These are phyloP conservation scores for Sarcophaga carnaria DNA, from an alignment of 2,888 invertebrate genomes.

Conservation along the genomic window DNA sequence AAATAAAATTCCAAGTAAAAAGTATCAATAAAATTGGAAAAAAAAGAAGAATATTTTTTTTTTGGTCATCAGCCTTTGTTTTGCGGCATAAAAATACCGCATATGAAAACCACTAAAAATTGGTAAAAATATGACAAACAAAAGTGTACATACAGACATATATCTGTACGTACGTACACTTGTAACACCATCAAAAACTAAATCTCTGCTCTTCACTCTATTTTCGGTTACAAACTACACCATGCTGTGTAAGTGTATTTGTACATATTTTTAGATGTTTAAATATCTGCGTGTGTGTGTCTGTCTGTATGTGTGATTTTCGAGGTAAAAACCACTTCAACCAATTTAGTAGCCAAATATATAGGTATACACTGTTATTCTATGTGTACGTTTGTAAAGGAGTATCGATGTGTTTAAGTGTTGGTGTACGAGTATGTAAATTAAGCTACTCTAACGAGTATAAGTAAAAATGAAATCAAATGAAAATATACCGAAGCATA, in stretches of 20 bases:
- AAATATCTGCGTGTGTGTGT: neutral
- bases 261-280: neutral
- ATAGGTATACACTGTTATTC: constrained; percentile 12
- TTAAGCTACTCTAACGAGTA: constrained; percentile 59
- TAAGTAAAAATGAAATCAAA: constrained; percentile 52
- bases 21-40: constrained; percentile 7
- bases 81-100: constrained; percentile 64
- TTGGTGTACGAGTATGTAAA: constrained; percentile 42
- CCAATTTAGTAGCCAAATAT: constrained; percentile 61
- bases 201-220: neutral
- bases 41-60: neutral
- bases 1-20: constrained; percentile 33
- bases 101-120: constrained; percentile 62
- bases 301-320: neutral
- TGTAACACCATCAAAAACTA: neutral
- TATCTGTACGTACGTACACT: no score
- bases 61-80: constrained; percentile 62
- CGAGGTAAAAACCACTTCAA: constrained; percentile 45
- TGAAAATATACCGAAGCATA: constrained; percentile 24
- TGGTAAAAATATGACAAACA: constrained; percentile 64
- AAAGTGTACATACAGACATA: neutral
- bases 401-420: constrained; percentile 10
- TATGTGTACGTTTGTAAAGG: neutral
- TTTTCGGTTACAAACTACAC: neutral
- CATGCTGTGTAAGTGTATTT: neutral